These are phyloP conservation scores for Leucosticte australis DNA, from an alignment of 2,113 vertebrate genomes.

Conservation along the genomic window DNA sequence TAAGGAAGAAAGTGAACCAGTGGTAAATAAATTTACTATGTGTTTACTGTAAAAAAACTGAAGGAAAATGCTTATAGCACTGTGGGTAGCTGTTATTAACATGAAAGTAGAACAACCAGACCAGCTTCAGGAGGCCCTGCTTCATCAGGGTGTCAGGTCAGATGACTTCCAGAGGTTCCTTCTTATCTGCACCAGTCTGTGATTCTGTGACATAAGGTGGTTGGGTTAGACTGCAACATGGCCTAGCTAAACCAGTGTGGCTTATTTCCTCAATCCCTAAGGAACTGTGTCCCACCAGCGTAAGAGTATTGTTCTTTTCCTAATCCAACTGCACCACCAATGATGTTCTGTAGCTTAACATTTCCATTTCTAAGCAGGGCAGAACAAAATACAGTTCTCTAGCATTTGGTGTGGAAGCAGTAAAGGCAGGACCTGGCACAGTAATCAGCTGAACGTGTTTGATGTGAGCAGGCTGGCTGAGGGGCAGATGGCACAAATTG, in stretches of 20 bases:
- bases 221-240: not conserved
- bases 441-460: not conserved
- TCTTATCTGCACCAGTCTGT: not conserved
- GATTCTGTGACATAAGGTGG: not conserved
- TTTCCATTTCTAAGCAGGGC: not conserved
- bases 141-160: not conserved
- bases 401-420: not conserved
- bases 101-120: not conserved
- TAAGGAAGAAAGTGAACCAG: not conserved
- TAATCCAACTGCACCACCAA: not conserved
- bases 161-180: not conserved
- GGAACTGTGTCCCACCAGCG: not conserved
- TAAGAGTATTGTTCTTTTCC: not conserved
- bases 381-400: not conserved
- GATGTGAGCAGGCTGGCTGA: not conserved
- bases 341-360: not conserved
- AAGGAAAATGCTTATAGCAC: not conserved
- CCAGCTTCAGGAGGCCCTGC: not conserved
- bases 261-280: not conserved
- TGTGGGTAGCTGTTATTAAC: not conserved
- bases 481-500: not conserved
- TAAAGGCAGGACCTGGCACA: not conserved
- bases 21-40: not conserved
- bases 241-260: not conserved
- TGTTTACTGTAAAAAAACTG: not conserved